phyloP scores from a whole-genome alignment of 2,113 vertebrate species.

The Apodemus sylvaticus region DNA sequence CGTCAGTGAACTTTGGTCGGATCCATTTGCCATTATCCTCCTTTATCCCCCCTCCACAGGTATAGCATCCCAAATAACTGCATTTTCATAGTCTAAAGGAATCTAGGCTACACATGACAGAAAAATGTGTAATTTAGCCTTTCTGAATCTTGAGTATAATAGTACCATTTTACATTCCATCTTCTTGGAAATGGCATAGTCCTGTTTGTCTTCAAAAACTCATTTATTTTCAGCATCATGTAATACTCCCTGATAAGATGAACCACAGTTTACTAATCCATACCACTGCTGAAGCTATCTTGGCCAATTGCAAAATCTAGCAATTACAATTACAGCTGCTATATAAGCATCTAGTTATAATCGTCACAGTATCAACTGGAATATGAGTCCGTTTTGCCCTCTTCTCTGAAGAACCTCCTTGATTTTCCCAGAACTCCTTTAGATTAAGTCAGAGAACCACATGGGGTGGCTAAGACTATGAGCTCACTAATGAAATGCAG shows the following conservation, averaged over 20 bases:
- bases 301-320: background rate
- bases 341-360: background rate
- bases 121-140: background rate
- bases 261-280: background rate
- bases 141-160: background rate
- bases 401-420: background rate
- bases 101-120: background rate
- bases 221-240: background rate
- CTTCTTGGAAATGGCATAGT: background rate
- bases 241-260: background rate
- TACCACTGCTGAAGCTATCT: background rate
- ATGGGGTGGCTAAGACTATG: background rate
- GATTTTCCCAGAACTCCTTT: background rate
- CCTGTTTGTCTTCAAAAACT: background rate
- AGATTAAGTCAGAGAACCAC: background rate
- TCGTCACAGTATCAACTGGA: background rate
- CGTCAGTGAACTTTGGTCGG: too few relatives aligned
- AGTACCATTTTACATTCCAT: background rate
- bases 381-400: background rate
- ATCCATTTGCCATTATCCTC: too few relatives aligned
- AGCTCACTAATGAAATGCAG: conserved; percentile 1
- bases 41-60: background rate
- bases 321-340: background rate
- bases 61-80: background rate
- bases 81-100: background rate